Percentiles rank a stretch among this genome's conserved stretches.
phyloP scores from a whole-genome alignment of 2,888 invertebrate genomes.

The Frankliniella fusca region DNA sequence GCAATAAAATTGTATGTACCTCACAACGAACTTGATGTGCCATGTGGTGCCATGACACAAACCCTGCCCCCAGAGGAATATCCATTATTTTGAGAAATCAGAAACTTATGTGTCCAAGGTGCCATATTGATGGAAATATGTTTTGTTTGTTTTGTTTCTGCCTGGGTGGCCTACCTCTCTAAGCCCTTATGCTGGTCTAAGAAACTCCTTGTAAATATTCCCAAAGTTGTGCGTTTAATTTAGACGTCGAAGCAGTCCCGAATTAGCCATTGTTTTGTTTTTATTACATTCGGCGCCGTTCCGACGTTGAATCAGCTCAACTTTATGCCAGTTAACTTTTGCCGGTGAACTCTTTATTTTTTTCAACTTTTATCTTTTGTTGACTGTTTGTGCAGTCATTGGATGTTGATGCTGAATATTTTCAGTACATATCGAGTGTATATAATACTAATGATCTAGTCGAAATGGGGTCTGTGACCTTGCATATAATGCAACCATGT shows the following conservation, averaged over 20 bases:
- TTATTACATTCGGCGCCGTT: background rate
- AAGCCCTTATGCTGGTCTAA: too few relatives aligned
- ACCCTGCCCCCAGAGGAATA: background rate
- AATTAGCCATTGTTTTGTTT: background rate
- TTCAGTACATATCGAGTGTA: slow-evolving; percentile 23
- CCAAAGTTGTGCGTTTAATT: too few relatives aligned
- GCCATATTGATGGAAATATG: too few relatives aligned
- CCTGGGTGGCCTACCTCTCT: too few relatives aligned
- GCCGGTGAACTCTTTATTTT: background rate
- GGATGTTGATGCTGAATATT: slow-evolving; percentile 9
- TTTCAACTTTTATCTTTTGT: background rate
- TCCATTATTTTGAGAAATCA: too few relatives aligned
- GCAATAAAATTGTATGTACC: too few relatives aligned
- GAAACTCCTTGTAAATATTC: too few relatives aligned
- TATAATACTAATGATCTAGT: slow-evolving; percentile 27
- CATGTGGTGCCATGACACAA: slow-evolving; percentile 4
- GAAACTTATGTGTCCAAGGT: too few relatives aligned
- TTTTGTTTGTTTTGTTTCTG: too few relatives aligned
- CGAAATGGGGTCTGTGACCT: slow-evolving; percentile 24
- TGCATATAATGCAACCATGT: slow-evolving; percentile 2
- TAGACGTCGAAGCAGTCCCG: background rate
- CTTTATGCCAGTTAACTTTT: background rate
- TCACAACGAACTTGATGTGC: slow-evolving; percentile 10
- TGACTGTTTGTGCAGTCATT: background rate
- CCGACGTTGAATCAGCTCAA: background rate